phyloP scores from a whole-genome alignment of 2,888 invertebrate species.

The Lucinisca nassula region DNA sequence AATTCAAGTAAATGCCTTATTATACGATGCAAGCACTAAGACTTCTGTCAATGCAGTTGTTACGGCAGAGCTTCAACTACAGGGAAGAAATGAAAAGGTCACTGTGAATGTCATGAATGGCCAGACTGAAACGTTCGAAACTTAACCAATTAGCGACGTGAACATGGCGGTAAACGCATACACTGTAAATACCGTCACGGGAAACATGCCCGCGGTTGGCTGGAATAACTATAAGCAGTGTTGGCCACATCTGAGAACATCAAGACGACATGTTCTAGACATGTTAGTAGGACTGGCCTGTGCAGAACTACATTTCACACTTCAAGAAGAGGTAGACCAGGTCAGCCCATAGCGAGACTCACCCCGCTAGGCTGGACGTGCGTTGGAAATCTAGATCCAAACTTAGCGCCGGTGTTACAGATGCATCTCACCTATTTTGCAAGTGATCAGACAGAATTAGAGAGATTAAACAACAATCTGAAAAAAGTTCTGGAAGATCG shows the following conservation, averaged over 20 bases:
- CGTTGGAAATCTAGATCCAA: not conserved
- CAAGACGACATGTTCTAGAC: not conserved
- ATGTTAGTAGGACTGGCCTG: slow-evolving; percentile 16
- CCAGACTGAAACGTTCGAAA: not conserved
- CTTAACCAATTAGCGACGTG: not conserved
- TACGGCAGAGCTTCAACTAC: not conserved
- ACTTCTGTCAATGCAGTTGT: slow-evolving; percentile 25
- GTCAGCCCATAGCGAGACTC: not conserved
- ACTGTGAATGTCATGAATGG: slow-evolving; percentile 24
- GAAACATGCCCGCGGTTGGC: not conserved
- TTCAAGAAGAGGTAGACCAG: not conserved
- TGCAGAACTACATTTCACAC: not conserved
- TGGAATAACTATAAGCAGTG: not conserved
- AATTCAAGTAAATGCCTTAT: slow-evolving; percentile 22
- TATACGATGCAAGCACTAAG: slow-evolving; percentile 29
- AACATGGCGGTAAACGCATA: not conserved
- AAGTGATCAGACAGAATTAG: not conserved
- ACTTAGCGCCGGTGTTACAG: not conserved
- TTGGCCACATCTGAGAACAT: slow-evolving; percentile 24
- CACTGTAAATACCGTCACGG: slow-evolving; percentile 8
- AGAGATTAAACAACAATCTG: not conserved
- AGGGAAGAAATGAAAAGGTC: not conserved
- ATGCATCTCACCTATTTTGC: not conserved
- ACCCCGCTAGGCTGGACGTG: slow-evolving; percentile 31
- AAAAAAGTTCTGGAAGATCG: not conserved